Percentiles rank a stretch among this genome's conserved stretches.
These are phyloP conservation scores for Calyptommatus sinebrachiatus DNA, from an alignment of 2,113 vertebrate genomes.

Conservation along the genomic window DNA sequence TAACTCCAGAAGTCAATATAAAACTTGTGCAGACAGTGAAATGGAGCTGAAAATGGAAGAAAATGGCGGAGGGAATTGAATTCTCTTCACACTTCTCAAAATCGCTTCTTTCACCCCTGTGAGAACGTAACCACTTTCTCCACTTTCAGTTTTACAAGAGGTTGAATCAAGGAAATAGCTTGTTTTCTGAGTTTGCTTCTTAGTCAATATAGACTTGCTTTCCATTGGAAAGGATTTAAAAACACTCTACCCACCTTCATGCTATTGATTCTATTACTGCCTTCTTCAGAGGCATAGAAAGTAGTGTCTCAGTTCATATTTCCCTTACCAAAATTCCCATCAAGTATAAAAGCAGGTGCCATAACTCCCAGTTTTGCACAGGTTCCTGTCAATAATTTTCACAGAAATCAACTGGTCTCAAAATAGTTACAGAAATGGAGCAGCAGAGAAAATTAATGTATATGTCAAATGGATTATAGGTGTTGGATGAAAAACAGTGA, in stretches of 20 bases:
- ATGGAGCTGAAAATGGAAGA: too few species aligned
- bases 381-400: not conserved
- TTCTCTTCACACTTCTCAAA: too few species aligned
- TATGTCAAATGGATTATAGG: not conserved
- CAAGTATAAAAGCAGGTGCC: not conserved
- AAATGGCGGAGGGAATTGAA: too few species aligned
- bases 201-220: not conserved
- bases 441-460: not conserved
- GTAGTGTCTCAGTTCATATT: too few species aligned
- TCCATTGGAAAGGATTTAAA: not conserved
- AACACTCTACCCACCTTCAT: not conserved
- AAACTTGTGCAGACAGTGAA: too few species aligned
- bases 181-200: not conserved
- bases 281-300: not conserved
- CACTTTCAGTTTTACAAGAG: not conserved
- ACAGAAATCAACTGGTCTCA: not conserved
- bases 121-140: too few species aligned
- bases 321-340: not conserved
- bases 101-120: too few species aligned
- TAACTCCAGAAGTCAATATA: too few species aligned
- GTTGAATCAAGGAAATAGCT: not conserved
- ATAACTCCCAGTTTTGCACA: not conserved
- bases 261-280: not conserved
- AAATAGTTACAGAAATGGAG: not conserved
- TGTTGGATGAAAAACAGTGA: not conserved